These are phyloP conservation scores for Cyanoderma ruficeps DNA, from an alignment of 2,113 vertebrate genomes.

Conservation along the genomic window DNA sequence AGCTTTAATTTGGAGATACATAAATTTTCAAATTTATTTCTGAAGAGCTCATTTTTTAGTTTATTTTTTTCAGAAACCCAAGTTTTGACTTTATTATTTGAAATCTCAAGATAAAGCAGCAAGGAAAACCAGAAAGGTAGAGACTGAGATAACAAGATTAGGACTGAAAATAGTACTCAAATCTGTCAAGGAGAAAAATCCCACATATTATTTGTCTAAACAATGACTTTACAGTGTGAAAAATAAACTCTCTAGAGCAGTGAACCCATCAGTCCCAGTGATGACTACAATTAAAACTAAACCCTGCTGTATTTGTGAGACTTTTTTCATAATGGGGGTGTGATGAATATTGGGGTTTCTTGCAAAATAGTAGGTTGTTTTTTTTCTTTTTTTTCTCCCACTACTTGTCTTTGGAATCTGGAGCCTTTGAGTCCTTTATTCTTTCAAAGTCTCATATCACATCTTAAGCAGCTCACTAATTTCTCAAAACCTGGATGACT, in stretches of 20 bases:
- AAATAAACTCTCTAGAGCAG: background rate
- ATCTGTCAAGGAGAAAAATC: background rate
- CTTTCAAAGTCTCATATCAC: background rate
- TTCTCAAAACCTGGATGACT: background rate
- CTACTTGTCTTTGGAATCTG: background rate
- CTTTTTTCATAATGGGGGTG: background rate
- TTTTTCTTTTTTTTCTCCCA: background rate
- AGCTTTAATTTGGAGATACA: background rate
- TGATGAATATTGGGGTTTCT: background rate
- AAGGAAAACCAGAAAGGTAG: background rate
- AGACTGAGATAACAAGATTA: slow-evolving; percentile 17
- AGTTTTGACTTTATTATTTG: slow-evolving; percentile 12
- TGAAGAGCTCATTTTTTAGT: background rate
- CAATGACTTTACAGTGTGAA: background rate
- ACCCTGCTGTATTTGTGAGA: background rate
- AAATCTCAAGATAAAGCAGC: slow-evolving; percentile 35
- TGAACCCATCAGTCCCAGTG: background rate
- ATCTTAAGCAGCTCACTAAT: background rate
- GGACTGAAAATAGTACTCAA: background rate
- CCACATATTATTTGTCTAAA: background rate
- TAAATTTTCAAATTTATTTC: background rate
- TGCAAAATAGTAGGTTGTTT: background rate
- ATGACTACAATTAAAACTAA: background rate
- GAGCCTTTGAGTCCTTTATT: background rate
- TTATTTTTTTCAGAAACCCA: background rate